phyloP scores from a whole-genome alignment of 2,113 vertebrate species.

The Epinephelus cyanopodus region DNA sequence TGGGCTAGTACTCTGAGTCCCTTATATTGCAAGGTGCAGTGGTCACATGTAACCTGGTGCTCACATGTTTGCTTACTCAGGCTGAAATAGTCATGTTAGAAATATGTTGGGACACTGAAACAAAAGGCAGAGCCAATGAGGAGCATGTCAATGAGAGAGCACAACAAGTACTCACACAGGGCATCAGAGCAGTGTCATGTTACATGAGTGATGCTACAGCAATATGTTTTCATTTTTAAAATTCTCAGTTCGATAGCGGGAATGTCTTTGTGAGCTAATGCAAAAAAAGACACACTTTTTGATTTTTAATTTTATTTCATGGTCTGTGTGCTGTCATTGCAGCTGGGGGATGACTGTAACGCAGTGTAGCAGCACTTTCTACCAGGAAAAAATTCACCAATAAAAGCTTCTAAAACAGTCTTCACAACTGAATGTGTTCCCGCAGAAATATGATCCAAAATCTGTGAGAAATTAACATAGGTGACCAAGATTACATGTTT shows the following conservation, averaged over 20 bases:
- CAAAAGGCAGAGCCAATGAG: slow-evolving; percentile 49
- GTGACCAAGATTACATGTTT: no score
- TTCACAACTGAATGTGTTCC: no score
- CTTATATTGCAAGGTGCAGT: slow-evolving; percentile 45
- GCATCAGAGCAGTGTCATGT: not conserved
- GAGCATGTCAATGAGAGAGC: slow-evolving; percentile 40
- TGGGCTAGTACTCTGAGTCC: slow-evolving; percentile 39
- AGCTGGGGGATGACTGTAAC: no score
- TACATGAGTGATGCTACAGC: not conserved
- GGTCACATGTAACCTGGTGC: slow-evolving; percentile 30
- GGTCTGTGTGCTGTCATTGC: no score
- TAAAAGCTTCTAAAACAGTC: no score
- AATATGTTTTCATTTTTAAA: not conserved
- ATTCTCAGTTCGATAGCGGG: no score
- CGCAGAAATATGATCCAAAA: no score
- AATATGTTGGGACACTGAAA: slow-evolving; percentile 68
- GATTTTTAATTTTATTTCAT: no score
- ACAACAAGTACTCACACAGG: slow-evolving; percentile 7
- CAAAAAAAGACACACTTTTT: not conserved
- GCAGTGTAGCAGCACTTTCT: no score
- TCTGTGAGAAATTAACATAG: no score
- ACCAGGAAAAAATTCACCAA: no score
- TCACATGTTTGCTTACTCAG: slow-evolving; percentile 69
- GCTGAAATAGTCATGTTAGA: slow-evolving; percentile 72
- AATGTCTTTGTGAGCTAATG: not conserved